A percentile compares a stretch with the other conserved stretches of the same genome.
Evolutionary conservation across 2,113 vertebrate species (phyloP).

Genomic region (Gadus chalcogrammus): DNA sequence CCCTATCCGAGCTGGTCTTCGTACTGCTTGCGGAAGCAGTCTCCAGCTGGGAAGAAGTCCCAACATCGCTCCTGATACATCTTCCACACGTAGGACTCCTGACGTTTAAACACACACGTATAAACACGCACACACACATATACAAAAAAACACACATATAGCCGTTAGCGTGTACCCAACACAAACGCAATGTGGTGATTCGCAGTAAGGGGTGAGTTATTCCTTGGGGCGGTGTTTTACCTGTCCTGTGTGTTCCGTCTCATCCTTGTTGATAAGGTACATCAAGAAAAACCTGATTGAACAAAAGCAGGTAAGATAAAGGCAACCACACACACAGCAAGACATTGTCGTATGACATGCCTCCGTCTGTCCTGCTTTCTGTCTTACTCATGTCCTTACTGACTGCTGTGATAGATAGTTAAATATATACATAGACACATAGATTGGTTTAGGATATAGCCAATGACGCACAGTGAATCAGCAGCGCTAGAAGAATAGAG

Average conservation of each 20-base stretch:
- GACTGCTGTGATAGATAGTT: too few relatives aligned
- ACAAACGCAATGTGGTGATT: too few relatives aligned
- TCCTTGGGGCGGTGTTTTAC: conserved; percentile 51
- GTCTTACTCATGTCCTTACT: too few relatives aligned
- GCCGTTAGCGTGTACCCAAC: too few relatives aligned
- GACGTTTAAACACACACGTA: conserved; percentile 35
- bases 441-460: too few relatives aligned
- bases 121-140: background rate
- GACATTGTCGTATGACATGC: too few relatives aligned
- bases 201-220: background rate
- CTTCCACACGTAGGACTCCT: conserved; percentile 99
- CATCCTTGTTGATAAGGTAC: conserved; percentile 99
- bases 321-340: too few relatives aligned
- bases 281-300: conserved; percentile 92
- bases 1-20: conserved; percentile 91
- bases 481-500: too few relatives aligned
- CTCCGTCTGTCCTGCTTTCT: too few relatives aligned
- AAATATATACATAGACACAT: too few relatives aligned
- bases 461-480: too few relatives aligned
- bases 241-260: conserved; percentile 98
- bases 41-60: conserved; percentile 98
- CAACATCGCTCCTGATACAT: conserved; percentile 98
- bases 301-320: too few relatives aligned
- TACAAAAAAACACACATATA: background rate
- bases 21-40: conserved; percentile 98